A percentile compares a stretch with the other conserved stretches of the same genome.
Conservation (phyloP, 1,140 invertebrate species). For the Bemisia tabaci region DNA sequence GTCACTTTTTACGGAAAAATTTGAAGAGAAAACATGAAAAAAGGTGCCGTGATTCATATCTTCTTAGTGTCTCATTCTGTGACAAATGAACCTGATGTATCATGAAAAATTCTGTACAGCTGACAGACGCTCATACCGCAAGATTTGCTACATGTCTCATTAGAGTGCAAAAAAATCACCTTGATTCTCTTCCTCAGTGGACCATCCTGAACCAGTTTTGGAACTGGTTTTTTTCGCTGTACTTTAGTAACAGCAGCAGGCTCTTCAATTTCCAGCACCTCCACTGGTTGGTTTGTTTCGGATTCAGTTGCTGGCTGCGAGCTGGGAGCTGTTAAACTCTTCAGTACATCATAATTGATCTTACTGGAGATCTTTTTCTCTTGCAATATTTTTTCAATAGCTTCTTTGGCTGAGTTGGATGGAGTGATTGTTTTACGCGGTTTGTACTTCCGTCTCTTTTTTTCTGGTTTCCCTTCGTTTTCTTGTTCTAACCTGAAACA, state of each 20-base stretch:
- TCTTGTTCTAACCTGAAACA: slow-evolving; percentile 39
- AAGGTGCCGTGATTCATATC: no score
- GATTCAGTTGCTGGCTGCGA: background rate
- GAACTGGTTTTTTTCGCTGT: background rate
- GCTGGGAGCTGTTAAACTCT: slow-evolving; percentile 41
- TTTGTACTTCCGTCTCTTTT: slow-evolving; percentile 48
- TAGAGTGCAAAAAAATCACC: no score
- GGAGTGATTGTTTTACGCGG: slow-evolving; percentile 39
- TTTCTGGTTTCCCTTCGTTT: slow-evolving; percentile 65
- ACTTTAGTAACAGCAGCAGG: background rate
- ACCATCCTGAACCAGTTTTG: background rate
- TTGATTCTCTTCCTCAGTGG: background rate
- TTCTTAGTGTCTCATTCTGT: no score
- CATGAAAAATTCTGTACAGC: no score
- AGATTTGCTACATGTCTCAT: no score
- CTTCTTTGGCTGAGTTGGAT: slow-evolving; percentile 47
- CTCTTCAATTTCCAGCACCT: background rate
- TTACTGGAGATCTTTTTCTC: slow-evolving; percentile 92
- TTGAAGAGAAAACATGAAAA: no score
- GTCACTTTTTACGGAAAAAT: no score
- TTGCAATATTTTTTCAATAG: slow-evolving; percentile 86
- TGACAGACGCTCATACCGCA: no score
- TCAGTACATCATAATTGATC: slow-evolving; percentile 95
- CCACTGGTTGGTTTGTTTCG: background rate
- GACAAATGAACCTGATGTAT: no score